These are phyloP conservation scores for Cyclophora albipunctata DNA, from an alignment of 2,888 invertebrate genomes.

Conservation along the genomic window DNA sequence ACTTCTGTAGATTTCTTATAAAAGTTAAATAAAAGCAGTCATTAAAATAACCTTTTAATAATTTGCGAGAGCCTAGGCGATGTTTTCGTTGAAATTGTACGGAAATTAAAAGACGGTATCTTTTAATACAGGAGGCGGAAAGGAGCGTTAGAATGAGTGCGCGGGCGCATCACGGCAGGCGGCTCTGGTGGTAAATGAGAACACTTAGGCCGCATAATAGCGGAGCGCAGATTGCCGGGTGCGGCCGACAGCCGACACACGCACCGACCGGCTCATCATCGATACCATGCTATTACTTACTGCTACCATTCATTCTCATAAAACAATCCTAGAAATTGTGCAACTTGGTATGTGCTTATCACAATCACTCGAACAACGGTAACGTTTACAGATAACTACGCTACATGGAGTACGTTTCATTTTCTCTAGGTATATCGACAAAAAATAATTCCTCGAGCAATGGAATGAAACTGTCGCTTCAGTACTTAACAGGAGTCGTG, in stretches of 20 bases:
- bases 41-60: no score
- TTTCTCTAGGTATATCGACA: no score
- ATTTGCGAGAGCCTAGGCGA: no score
- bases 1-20: no score
- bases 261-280: conserved; percentile 37
- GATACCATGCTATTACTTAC: conserved; percentile 37
- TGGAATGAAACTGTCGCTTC: conserved; percentile 29
- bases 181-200: conserved; percentile 48
- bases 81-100: conserved; percentile 1
- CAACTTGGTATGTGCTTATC: conserved; percentile 20
- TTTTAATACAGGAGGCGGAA: conserved; percentile 36
- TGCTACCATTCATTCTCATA: conserved; percentile 26
- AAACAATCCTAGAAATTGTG: conserved; percentile 32
- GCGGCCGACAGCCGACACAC: conserved; percentile 39
- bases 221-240: conserved; percentile 47
- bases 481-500: conserved; percentile 28
- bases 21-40: no score
- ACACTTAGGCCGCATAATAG: conserved; percentile 53
- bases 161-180: conserved; percentile 35
- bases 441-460: conserved; percentile 17
- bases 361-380: conserved; percentile 12
- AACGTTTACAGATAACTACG: no score
- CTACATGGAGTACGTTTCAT: no score
- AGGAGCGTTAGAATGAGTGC: conserved; percentile 22
- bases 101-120: conserved; percentile 47